Percentiles rank a stretch among this genome's conserved stretches.
Conservation (phyloP, 2,888 invertebrate genomes). For the Heliconius cydno region DNA sequence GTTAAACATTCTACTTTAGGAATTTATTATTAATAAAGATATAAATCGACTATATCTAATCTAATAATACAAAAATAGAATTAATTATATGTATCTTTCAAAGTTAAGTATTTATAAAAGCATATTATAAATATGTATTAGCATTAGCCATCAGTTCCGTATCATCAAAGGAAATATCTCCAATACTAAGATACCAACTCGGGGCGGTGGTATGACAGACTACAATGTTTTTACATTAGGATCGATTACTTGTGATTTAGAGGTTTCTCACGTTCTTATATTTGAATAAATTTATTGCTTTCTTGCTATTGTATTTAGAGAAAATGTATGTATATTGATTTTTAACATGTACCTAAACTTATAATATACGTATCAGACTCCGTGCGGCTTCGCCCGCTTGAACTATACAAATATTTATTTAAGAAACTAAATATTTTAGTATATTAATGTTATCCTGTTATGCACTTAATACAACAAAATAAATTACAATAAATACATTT, state of each 20-base stretch:
- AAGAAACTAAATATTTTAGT: too few relatives aligned
- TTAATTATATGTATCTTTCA: background rate
- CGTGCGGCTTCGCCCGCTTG: too few relatives aligned
- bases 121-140: constrained; percentile 1
- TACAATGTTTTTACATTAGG: background rate
- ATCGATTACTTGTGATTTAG: background rate
- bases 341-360: too few relatives aligned
- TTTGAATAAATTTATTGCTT: background rate
- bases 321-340: too few relatives aligned
- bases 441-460: too few relatives aligned
- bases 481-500: too few relatives aligned
- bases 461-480: too few relatives aligned
- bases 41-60: constrained; percentile 5
- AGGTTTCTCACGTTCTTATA: background rate
- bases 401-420: too few relatives aligned
- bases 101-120: background rate
- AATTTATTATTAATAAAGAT: background rate
- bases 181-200: background rate
- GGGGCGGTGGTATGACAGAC: background rate
- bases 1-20: background rate
- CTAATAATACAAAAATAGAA: background rate
- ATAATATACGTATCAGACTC: too few relatives aligned
- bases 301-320: background rate
- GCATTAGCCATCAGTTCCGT: background rate
- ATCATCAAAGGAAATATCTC: constrained; percentile 8